phyloP scores from a whole-genome alignment of 2,797 vertebrate species.

The Argyrosomus regius region DNA sequence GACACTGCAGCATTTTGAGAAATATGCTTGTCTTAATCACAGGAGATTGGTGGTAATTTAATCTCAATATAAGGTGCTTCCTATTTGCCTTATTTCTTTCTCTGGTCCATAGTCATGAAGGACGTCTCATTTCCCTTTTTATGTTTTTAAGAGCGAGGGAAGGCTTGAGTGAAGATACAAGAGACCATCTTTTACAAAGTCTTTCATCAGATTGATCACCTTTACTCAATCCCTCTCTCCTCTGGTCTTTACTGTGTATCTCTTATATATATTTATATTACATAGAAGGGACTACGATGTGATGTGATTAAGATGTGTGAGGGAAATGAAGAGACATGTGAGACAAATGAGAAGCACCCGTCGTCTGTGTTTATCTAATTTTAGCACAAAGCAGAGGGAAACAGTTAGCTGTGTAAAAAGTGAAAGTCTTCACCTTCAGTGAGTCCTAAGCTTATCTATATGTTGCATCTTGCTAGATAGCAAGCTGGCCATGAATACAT shows the following conservation, averaged over 20 bases:
- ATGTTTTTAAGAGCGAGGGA: not conserved
- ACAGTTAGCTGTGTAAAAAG: not conserved
- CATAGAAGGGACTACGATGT: not conserved
- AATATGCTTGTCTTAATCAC: not conserved
- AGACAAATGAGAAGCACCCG: not conserved
- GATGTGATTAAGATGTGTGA: not conserved
- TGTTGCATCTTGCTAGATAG: not conserved
- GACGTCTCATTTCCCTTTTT: not conserved
- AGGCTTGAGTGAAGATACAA: not conserved
- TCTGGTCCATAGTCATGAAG: not conserved
- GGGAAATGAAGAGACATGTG: not conserved
- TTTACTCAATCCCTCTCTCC: not conserved
- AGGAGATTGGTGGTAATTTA: no score
- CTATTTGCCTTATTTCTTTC: not conserved
- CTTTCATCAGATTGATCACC: not conserved
- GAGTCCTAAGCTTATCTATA: not conserved
- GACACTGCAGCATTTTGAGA: not conserved
- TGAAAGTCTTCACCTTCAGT: not conserved
- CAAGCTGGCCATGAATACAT: not conserved
- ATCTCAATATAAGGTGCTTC: not conserved
- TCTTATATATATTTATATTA: not conserved
- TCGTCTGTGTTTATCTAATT: not conserved
- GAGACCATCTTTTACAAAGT: not conserved
- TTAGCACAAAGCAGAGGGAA: conserved; percentile 1
- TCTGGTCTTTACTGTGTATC: not conserved